Percentiles rank a stretch among this genome's conserved stretches.
Evolutionary conservation across 35 echinoderm and acorn worm species (phyloP).

Genomic region (Lytechinus pictus): DNA sequence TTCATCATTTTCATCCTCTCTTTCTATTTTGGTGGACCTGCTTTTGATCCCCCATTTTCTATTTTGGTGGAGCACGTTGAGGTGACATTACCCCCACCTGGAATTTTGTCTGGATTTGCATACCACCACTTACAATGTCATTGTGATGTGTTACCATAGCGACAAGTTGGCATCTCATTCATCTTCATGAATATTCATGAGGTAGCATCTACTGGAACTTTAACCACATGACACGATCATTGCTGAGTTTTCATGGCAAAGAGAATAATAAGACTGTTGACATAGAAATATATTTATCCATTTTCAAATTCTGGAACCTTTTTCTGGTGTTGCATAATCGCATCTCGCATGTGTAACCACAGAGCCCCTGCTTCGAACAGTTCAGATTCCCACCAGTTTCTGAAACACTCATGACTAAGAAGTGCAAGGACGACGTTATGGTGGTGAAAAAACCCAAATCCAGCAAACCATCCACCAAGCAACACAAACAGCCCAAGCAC

Average conservation of each 20-base stretch:
- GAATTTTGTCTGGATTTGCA: constrained; percentile 4
- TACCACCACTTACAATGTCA: not conserved
- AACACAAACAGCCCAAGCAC: constrained; percentile 48
- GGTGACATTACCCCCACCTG: not conserved
- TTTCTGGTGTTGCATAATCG: not conserved
- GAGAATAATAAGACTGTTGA: not conserved
- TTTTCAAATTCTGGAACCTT: not conserved
- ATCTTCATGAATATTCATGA: constrained; percentile 19
- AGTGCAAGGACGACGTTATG: constrained; percentile 48
- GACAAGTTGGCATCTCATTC: not conserved
- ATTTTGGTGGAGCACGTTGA: not conserved
- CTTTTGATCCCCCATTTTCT: not conserved
- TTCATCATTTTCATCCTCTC: not conserved
- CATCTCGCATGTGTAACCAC: constrained; percentile 27
- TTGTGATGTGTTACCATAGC: constrained; percentile 10
- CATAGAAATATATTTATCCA: not conserved
- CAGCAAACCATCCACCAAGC: constrained; percentile 38
- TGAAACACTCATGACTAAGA: constrained; percentile 45
- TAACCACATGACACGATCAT: not conserved
- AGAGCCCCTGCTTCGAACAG: not conserved
- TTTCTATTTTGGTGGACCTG: not conserved
- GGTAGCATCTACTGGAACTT: not conserved
- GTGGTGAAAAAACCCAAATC: constrained; percentile 54
- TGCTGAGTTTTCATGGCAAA: not conserved
- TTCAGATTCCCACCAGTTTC: constrained; percentile 21